These are phyloP conservation scores for Bicyclus anynana DNA, from an alignment of 1,140 invertebrate species.

Conservation along the genomic window DNA sequence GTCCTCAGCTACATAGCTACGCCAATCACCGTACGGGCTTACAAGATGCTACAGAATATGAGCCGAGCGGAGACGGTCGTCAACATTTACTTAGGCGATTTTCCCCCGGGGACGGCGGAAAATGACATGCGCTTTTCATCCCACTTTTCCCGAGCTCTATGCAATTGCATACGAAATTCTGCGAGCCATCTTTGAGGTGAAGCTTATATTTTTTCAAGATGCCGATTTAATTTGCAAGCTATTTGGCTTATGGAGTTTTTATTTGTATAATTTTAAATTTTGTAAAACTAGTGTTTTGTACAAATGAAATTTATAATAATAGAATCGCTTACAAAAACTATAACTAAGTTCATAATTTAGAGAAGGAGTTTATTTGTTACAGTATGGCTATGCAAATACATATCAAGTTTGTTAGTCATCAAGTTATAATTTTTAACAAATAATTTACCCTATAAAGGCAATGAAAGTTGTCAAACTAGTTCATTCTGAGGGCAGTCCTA, in stretches of 20 bases:
- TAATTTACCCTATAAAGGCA: no score
- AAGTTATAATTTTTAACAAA: no score
- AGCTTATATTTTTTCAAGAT: conserved; percentile 31
- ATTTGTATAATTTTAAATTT: conserved; percentile 12
- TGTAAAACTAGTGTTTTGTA: not conserved
- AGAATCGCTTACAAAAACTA: no score
- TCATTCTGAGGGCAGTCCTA: no score
- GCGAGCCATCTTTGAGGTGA: conserved; percentile 34
- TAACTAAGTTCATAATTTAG: no score
- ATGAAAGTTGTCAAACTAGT: no score
- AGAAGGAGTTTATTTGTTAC: no score
- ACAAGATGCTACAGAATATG: conserved; percentile 15
- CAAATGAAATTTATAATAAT: no score
- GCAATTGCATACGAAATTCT: conserved; percentile 50
- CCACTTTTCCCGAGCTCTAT: conserved; percentile 35
- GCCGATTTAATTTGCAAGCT: conserved; percentile 27
- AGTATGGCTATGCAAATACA: no score
- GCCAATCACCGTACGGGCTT: conserved; percentile 17
- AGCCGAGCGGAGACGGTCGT: conserved; percentile 47
- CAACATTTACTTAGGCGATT: conserved; percentile 62
- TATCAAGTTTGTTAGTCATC: no score
- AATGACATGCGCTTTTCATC: conserved; percentile 57
- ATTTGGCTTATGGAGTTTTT: conserved; percentile 18
- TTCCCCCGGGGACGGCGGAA: conserved; percentile 42
- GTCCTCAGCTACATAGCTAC: not conserved